Percentiles rank a stretch among this genome's conserved stretches.
Conservation (phyloP, 2,797 vertebrate genomes). For the Setipinna tenuifilis region DNA sequence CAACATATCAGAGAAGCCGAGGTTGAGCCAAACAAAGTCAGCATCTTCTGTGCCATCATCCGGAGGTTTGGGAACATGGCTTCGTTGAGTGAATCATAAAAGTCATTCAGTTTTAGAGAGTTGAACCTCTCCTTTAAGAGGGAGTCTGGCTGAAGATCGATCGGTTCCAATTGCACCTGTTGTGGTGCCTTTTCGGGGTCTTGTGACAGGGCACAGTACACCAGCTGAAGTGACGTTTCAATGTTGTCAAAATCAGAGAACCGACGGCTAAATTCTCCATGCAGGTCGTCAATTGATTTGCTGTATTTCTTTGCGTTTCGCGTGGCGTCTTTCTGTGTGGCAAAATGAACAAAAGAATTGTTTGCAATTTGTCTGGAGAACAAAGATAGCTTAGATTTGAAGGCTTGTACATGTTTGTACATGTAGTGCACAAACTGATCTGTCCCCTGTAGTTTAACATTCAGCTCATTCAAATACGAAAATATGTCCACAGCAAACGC, state of each 20-base stretch:
- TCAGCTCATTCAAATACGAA: constrained; percentile 41
- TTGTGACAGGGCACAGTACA: constrained; percentile 52
- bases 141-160: constrained; percentile 36
- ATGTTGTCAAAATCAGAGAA: constrained; percentile 54
- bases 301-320: constrained; percentile 44
- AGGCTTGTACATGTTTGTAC: constrained; percentile 47
- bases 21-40: constrained; percentile 44
- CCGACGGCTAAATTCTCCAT: constrained; percentile 47
- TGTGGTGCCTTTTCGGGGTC: constrained; percentile 47
- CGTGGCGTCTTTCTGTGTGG: constrained; percentile 16
- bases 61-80: background rate
- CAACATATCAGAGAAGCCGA: no score
- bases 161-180: constrained; percentile 43
- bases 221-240: constrained; percentile 51
- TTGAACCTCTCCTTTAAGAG: constrained; percentile 47
- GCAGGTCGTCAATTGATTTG: constrained; percentile 47
- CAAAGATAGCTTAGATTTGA: constrained; percentile 51
- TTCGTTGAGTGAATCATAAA: constrained; percentile 13
- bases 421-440: constrained; percentile 26
- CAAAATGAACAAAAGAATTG: constrained; percentile 45
- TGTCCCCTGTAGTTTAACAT: constrained; percentile 32
- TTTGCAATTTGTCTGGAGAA: constrained; percentile 54
- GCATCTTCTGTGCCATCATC: constrained; percentile 50
- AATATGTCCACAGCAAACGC: constrained; percentile 36
- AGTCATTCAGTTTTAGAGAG: constrained; percentile 42